Conservation (phyloP, 2,888 invertebrate genomes). For the Ormia ochracea region DNA sequence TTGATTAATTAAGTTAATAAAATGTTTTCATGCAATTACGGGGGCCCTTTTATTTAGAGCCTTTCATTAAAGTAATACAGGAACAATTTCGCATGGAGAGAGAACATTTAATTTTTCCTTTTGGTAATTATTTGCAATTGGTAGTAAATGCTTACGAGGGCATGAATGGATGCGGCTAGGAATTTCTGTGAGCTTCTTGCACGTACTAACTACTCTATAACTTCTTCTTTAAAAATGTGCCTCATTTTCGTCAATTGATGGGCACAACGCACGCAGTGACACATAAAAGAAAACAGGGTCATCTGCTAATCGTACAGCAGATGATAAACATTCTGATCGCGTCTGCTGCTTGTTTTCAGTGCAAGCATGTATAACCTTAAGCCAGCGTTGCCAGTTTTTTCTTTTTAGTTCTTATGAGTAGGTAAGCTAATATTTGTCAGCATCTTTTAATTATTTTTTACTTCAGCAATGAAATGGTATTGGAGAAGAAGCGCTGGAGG, state of each 20-base stretch:
- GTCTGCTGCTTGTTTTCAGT: background rate
- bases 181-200: background rate
- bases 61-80: background rate
- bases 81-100: background rate
- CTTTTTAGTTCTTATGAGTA: too few relatives aligned
- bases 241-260: background rate
- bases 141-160: too few relatives aligned
- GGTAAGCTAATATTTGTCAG: too few relatives aligned
- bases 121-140: background rate
- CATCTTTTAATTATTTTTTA: too few relatives aligned
- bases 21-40: background rate
- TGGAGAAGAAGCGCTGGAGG: too few relatives aligned
- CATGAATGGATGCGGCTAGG: too few relatives aligned
- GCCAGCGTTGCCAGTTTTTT: too few relatives aligned
- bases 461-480: too few relatives aligned
- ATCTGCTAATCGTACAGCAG: background rate
- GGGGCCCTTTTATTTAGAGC: background rate
- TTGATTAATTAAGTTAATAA: constrained; percentile 32
- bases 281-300: background rate
- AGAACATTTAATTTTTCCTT: background rate
- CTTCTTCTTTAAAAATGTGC: background rate
- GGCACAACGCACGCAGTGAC: background rate
- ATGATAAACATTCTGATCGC: background rate
- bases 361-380: too few relatives aligned
- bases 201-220: background rate